Base-by-base conservation (phyloP, 92 coral and sea anemone genomes). In the Galaxea fascicularis region DNA sequence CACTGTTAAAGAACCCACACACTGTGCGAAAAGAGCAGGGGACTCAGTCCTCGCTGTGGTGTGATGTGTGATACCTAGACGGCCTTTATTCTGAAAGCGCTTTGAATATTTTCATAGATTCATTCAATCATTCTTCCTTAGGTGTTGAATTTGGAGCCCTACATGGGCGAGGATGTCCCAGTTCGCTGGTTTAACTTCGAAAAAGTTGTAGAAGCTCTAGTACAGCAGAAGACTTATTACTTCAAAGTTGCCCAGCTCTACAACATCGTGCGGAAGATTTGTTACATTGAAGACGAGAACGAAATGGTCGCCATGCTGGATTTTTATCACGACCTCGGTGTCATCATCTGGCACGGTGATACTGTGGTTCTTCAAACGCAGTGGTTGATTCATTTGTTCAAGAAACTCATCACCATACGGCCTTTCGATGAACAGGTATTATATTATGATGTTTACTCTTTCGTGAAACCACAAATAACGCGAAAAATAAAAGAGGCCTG, bases 151-250 rank as follows among this genome's bases (percentile, higher is more conserved):
- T 74, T 86, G 82, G 98, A 93, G 68, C 98, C 98, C 0, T 94
- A 94, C 81, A 94, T 94, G 98, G 98, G 95, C 15, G 95, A 94
- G 45, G 87, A 91, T 45, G 93, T 91, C 15, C 98, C 98, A 0
- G 79, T 94, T 3, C 90, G 98, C 12, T 94, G 98, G 98, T 89
- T 94, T 52, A 94, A 82, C 77, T 94, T 94, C 58, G 98, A 94
- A 87, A 92, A 89, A 84, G 95, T 94, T 14, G 73, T 77, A 0
- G 82, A 78, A 67, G 91, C 87, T 12, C 82, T 94, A 22, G 93
- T 91, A 14, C 85, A 91, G 64, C 74, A 82, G 79, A 89, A 91
- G 59, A 84, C 86, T 3, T 63, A 81, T 41, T 84, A 94, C 74
- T 51, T 94, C 74, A 78, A 87, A 51, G 74, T 94, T 13, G 60